Base-by-base conservation (phyloP, 2,888 invertebrate genomes). In the Lordiphosa andalusiaca region DNA sequence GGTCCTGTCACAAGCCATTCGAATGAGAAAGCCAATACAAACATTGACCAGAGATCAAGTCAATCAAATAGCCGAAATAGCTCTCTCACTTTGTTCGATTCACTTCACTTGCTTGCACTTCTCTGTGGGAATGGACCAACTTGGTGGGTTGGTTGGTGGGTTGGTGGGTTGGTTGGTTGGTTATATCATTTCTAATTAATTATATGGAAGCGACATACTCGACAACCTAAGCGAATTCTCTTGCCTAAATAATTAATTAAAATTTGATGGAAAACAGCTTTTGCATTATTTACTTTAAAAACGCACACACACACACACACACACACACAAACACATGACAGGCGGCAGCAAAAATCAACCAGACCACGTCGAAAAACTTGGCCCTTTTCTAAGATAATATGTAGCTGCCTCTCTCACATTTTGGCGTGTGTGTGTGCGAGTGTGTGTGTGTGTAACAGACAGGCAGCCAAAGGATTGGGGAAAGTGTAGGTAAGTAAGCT, bases 241-340 rank as follows among this genome's bases (percentile, higher is more conserved):
- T 67, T 81, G 77, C 74, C 75, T 87, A 85, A 88, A 87, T 88
- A 87, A 87, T 88, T 87, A 88, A 87, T 87, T 87, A 87, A 88
- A 88, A 88, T 87, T 86, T 88, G 87, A 87, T 87, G 87, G 88
- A 88, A 87, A 87, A 86, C 80, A 81, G 84, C 86, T 86, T 44
- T 85, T 87, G 85, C 86, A 86, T 87, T 87, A 88, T 87, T 87
- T 87, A 86, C 81, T 76, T 83, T 76, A 83, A 80, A 85, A 84
- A 73, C 33, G 71, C 73, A 54, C 53, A 68, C 62, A 64, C n/a
- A n/a, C n/a, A n/a, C n/a, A n/a, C n/a, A n/a, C n/a, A n/a, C n/a
- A n/a, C 70, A 68, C 67, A 64, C 63, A 52, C 33, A 40, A 57
- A 68, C 50, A 54, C 55, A 53, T 71, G 67, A 55, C 52, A 58